phyloP scores from a whole-genome alignment of 2,113 vertebrate species.

The Amia ocellicauda region DNA sequence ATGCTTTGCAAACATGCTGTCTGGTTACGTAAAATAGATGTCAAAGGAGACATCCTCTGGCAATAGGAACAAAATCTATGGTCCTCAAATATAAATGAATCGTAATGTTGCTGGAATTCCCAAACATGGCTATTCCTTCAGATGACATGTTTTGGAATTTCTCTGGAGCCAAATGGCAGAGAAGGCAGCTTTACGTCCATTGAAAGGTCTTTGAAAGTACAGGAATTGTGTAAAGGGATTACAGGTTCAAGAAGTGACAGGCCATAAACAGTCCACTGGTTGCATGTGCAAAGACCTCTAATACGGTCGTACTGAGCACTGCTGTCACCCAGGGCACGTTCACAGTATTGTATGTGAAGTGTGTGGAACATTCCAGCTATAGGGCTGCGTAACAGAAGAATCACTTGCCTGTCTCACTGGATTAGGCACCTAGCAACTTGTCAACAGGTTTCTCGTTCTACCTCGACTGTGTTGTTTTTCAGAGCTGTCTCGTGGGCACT shows the following conservation, averaged over 20 bases:
- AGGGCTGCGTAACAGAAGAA: neutral
- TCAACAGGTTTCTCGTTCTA: neutral
- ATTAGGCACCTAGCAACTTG: neutral
- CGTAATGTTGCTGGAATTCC: too few species aligned
- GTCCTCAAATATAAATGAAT: too few species aligned
- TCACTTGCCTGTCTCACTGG: neutral
- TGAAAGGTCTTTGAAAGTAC: neutral
- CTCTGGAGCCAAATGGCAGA: too few species aligned
- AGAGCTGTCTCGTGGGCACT: neutral
- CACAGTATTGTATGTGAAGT: neutral
- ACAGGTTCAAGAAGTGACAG: neutral
- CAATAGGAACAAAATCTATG: too few species aligned
- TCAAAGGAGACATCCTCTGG: too few species aligned
- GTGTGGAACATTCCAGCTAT: neutral
- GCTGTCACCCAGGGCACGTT: neutral
- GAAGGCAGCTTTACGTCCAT: too few species aligned
- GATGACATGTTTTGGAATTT: too few species aligned
- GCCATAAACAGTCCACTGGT: neutral
- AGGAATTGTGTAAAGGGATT: constrained; percentile 29
- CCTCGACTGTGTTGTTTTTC: neutral
- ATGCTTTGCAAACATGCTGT: too few species aligned
- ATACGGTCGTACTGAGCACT: neutral
- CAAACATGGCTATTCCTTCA: too few species aligned
- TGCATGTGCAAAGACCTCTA: neutral
- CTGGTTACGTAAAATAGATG: too few species aligned